A percentile compares a stretch with the other conserved stretches of the same genome.
phyloP scores from a whole-genome alignment of 1,140 invertebrate species.

The Phthorimaea operculella region DNA sequence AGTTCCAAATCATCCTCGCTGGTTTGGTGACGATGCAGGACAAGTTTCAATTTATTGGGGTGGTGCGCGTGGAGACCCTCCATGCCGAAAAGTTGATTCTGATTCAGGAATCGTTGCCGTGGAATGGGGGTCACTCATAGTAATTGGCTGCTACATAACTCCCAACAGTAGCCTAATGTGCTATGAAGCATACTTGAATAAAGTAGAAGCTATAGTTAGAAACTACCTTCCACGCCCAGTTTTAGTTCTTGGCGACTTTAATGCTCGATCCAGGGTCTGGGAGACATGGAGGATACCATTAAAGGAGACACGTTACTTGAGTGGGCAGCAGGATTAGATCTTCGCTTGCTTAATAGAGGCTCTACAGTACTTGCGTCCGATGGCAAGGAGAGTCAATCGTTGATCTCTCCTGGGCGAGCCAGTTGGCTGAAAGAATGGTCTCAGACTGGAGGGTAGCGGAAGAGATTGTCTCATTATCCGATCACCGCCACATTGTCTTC shows the following conservation, averaged over 20 bases:
- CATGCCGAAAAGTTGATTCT: slow-evolving; percentile 2
- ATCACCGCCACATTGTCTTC: slow-evolving; percentile 34
- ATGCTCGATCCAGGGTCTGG: slow-evolving; percentile 17
- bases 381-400: slow-evolving; percentile 27
- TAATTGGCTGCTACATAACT: slow-evolving; percentile 10
- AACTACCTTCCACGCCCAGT: slow-evolving; percentile 10
- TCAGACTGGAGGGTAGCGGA: slow-evolving; percentile 27
- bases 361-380: slow-evolving; percentile 26
- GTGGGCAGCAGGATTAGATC: slow-evolving; percentile 21
- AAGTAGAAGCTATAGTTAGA: slow-evolving; percentile 6
- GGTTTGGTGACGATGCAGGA: slow-evolving; percentile 12
- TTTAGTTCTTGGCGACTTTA: slow-evolving; percentile 19
- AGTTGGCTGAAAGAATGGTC: slow-evolving; percentile 7
- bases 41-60: slow-evolving; percentile 16
- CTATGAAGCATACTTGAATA: slow-evolving; percentile 11
- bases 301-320: slow-evolving; percentile 11
- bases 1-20: slow-evolving; percentile 13
- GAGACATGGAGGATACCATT: slow-evolving; percentile 1
- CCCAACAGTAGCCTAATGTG: slow-evolving; percentile 9
- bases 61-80: slow-evolving; percentile 1
- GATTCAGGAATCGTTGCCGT: slow-evolving; percentile 9
- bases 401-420: slow-evolving; percentile 27
- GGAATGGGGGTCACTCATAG: slow-evolving; percentile 9
- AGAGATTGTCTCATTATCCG: slow-evolving; percentile 28
- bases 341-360: slow-evolving; percentile 21